Evolutionary conservation across 1,140 invertebrate species (phyloP), one percentile per base, ranked within the genome.

Genomic region (Oncopodura yosiiana): DNA sequence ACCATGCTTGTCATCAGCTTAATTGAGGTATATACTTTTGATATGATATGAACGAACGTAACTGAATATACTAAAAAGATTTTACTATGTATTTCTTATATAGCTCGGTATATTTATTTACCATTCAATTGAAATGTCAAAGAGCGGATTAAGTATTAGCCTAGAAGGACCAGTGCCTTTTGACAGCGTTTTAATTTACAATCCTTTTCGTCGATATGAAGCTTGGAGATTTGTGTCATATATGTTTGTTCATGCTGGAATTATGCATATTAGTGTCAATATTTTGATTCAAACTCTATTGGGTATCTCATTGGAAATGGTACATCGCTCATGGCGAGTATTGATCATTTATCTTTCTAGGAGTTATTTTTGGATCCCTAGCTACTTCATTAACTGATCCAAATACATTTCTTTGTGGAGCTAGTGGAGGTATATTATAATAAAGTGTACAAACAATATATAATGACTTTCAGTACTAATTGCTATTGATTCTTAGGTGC

Each of bases 181-280:
- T 23, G 82, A 84, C 2, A 78, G 75, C 11, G 66, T 81, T 3
- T 82, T 96, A 49, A 91, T 97, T 59, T 98, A 94, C 71, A 84
- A 91, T 74, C 94, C 94, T 0, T 77, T 81, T 58, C 81, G 83
- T 64, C 78, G 94, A 57, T 81, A 83, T 49, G 82, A 99, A 74
- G 82, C 81, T 0, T 98, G 91, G 91, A 77, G 94, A 63, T 98
- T 84, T 69, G 42, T 96, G 8, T 87, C 87, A 1, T 98, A 98
- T 69, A 95, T 96, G 88, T 84, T 97, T 68, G 92, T 98, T 30
- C 94, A 97, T 72, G 83, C 92, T 54, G 91, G n/a, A n/a, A 76
- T 78, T 26, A 76, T 85, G 49, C 93, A 97, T 69, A 73, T 97
- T n/a, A 71, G 88, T 48, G 87, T 91, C 50, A 98, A 98, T 68